phyloP scores from a whole-genome alignment of 2,113 vertebrate species.

The Planiliza haematocheilus region DNA sequence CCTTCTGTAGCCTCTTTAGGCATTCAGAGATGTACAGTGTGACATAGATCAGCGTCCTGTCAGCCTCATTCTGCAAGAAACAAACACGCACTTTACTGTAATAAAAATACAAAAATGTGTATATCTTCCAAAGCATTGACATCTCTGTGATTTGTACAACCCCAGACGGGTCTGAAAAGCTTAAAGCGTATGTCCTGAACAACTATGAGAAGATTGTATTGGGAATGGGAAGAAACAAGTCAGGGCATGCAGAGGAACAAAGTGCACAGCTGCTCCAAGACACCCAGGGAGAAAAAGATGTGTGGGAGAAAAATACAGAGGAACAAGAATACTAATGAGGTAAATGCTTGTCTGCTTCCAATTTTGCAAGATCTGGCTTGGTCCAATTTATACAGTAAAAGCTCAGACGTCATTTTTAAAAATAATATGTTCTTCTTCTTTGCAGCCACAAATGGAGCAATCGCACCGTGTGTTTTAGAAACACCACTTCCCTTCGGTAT shows the following conservation, averaged over 20 bases:
- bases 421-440: background rate
- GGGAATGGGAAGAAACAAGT: constrained; percentile 49
- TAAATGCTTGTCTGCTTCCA: no score
- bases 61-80: constrained; percentile 92
- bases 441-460: background rate
- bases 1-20: constrained; percentile 98
- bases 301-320: background rate
- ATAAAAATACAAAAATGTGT: background rate
- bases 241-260: constrained; percentile 59
- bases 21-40: constrained; percentile 99
- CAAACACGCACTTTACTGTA: background rate
- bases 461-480: background rate
- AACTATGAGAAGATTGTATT: constrained; percentile 32
- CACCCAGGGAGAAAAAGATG: background rate
- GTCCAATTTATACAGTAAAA: background rate
- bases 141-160: background rate
- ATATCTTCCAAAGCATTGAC: background rate
- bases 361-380: background rate
- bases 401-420: no score
- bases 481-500: background rate
- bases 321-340: background rate
- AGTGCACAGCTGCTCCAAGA: constrained; percentile 19
- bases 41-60: constrained; percentile 96
- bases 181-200: constrained; percentile 1
- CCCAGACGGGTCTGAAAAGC: background rate